Base-by-base conservation (phyloP, 1,140 invertebrate genomes). In the Listronotus oregonensis region DNA sequence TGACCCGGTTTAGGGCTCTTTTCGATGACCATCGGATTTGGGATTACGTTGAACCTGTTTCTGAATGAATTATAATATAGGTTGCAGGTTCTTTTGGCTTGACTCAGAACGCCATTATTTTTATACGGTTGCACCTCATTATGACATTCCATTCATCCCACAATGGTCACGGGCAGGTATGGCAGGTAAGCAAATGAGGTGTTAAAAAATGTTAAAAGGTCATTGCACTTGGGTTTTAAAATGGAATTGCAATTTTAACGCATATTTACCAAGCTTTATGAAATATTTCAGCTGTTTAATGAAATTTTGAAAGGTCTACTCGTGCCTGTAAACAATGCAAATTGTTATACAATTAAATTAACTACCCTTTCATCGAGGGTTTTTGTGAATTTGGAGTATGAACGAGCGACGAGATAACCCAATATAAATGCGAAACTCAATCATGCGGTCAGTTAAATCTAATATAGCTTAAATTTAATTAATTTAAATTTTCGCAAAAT, bases 21-120 rank as follows among this genome's bases (percentile, higher is more conserved):
- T 52, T 21, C 12, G 18, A 31, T 61, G 59, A 52, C 59, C 49
- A 61, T 15, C 59, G 15, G 34, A 59, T 43, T 59, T 59, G 17
- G 44, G 57, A 49, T 49, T 59, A 49, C 21, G 32, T 12, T 21
- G 43, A 64, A 64, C 61, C 61, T 44, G 61, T 64, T 64, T 64
- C 43, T 46, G 43, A 64, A 64, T 64, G 40, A 64, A 62, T 62
- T 62, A 62, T 62, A 62, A 47, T 62, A 62, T 62, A 62, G 49
- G 49, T 43, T 21, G 52, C 42, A 60, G 46, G 57, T 60, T 50
- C 57, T 44, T 54, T 43, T 64, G 15, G 52, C 31, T 43, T 56
- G 34, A 43, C n/a, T 37, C 39, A 56, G 31, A 46, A 46, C 51
- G 14, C 47, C 31, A 43, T 31, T 15, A 54, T 63, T 60, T 64